phyloP scores from a whole-genome alignment of 2,797 vertebrate genomes.

The Mycteria americana region DNA sequence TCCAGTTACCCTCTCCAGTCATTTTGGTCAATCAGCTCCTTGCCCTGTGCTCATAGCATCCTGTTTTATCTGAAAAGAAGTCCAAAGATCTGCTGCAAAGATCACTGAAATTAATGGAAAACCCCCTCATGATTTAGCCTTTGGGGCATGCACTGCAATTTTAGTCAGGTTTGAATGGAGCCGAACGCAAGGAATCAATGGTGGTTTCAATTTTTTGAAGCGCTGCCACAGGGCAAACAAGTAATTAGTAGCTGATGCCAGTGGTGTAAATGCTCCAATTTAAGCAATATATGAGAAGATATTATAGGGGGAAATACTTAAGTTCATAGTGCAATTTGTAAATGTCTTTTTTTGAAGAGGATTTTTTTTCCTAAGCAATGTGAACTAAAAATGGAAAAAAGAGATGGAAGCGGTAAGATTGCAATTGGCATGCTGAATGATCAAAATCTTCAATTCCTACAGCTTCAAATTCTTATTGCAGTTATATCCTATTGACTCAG shows the following conservation, averaged over 20 bases:
- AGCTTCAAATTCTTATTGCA: background rate
- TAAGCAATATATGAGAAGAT: background rate
- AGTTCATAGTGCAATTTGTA: background rate
- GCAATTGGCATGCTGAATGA: background rate
- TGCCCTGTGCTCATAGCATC: background rate
- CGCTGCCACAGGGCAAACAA: background rate
- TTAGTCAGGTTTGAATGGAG: background rate
- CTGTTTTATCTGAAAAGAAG: background rate
- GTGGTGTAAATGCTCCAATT: background rate
- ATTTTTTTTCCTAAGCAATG: background rate
- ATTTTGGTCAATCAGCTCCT: background rate
- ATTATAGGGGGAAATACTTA: background rate
- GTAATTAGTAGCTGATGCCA: background rate
- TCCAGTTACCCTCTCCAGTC: background rate
- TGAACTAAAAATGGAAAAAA: background rate
- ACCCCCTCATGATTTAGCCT: background rate
- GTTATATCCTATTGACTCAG: background rate
- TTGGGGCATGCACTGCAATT: background rate
- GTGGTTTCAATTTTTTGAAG: background rate
- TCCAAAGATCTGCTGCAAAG: background rate
- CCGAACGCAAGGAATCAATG: background rate
- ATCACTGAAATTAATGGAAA: background rate
- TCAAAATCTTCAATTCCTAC: background rate
- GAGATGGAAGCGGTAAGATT: background rate
- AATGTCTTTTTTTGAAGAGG: background rate